Percentiles rank a stretch among this genome's conserved stretches.
Evolutionary conservation across 2,113 vertebrate species (phyloP).

Genomic region (Phoxinus phoxinus): DNA sequence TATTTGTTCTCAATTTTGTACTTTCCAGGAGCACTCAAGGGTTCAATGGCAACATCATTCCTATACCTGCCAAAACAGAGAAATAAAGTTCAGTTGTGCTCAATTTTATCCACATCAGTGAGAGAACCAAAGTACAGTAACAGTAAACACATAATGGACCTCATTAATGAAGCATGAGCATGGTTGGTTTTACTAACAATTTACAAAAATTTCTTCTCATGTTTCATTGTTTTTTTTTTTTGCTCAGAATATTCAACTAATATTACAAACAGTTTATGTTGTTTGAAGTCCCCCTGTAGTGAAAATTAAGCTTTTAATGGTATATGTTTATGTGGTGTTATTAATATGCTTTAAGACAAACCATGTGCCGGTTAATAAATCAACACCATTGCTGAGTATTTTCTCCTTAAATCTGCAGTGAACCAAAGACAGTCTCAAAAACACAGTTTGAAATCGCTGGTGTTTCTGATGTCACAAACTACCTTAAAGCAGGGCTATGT

Average conservation of each 20-base stretch:
- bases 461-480: too few species aligned
- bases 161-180: not conserved
- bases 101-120: not conserved
- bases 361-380: too few species aligned
- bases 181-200: not conserved
- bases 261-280: not conserved
- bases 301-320: too few species aligned
- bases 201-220: not conserved
- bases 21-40: conserved; percentile 86
- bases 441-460: too few species aligned
- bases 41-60: conserved; percentile 82
- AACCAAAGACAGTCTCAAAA: too few species aligned
- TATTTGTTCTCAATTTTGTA: conserved; percentile 93
- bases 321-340: too few species aligned
- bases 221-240: not conserved
- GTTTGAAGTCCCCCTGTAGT: not conserved
- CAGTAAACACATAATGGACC: not conserved
- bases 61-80: conserved; percentile 85
- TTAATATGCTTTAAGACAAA: too few species aligned
- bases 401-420: too few species aligned
- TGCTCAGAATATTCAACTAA: not conserved
- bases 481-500: too few species aligned
- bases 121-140: not conserved
- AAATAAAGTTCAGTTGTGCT: not conserved
- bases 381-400: too few species aligned